A percentile compares a stretch with the other conserved stretches of the same genome.
phyloP scores from a whole-genome alignment of 2,888 invertebrate species.

The Vanessa cardui region DNA sequence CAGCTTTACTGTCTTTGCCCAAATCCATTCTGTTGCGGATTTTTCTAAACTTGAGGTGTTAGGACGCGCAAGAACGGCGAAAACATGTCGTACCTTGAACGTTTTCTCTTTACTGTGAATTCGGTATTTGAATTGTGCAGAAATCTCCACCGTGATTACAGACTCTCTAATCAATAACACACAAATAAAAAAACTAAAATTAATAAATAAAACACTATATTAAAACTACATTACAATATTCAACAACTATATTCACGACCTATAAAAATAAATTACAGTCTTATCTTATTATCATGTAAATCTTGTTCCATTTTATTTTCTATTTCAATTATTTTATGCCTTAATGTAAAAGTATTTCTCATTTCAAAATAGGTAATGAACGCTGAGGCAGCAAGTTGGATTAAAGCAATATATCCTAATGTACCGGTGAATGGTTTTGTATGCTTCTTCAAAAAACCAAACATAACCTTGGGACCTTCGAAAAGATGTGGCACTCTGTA shows the following conservation, averaged over 20 bases:
- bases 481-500: conserved; percentile 85
- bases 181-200: neutral
- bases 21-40: too few species aligned
- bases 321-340: conserved; percentile 62
- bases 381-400: conserved; percentile 81
- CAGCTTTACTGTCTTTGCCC: too few species aligned
- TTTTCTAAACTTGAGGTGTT: too few species aligned
- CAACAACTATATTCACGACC: conserved; percentile 14
- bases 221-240: neutral
- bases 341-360: conserved; percentile 71
- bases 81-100: too few species aligned
- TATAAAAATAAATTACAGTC: neutral
- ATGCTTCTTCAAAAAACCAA: conserved; percentile 77
- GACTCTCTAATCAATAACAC: neutral
- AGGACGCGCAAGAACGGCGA: too few species aligned
- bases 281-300: neutral
- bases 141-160: too few species aligned
- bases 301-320: conserved; percentile 52
- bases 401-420: conserved; percentile 70
- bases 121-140: too few species aligned
- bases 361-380: conserved; percentile 85
- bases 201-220: conserved; percentile 13
- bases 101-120: too few species aligned
- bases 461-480: conserved; percentile 79
- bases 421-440: conserved; percentile 79